Conservation (phyloP, 2,113 vertebrate genomes). For the Passer domesticus region DNA sequence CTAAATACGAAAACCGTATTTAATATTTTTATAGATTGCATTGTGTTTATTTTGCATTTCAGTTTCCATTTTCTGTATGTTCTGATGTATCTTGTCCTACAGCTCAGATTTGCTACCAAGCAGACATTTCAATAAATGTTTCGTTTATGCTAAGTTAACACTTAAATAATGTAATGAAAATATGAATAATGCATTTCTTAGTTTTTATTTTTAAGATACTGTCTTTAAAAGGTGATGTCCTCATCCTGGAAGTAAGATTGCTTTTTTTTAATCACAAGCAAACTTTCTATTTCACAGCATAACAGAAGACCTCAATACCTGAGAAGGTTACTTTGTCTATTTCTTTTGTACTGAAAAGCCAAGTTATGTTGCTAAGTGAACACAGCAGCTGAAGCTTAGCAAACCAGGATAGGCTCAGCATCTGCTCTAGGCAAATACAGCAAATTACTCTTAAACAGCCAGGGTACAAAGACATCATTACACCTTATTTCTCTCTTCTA, state of each 20-base stretch:
- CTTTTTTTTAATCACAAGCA: not conserved
- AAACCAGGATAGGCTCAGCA: not conserved
- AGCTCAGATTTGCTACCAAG: not conserved
- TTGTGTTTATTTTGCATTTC: not conserved
- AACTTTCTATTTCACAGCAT: not conserved
- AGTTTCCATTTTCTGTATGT: not conserved
- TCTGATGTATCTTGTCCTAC: not conserved
- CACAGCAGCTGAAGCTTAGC: not conserved
- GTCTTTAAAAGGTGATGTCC: not conserved
- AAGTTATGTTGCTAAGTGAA: not conserved
- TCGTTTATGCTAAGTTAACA: not conserved
- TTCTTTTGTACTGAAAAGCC: not conserved
- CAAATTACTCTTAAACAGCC: not conserved
- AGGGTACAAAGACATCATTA: not conserved
- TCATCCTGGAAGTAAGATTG: not conserved
- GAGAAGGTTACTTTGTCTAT: not conserved
- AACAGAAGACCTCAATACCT: not conserved
- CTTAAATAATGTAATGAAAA: not conserved
- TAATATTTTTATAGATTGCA: not conserved
- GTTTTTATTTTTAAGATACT: not conserved
- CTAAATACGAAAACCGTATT: not conserved
- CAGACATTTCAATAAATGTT: not conserved
- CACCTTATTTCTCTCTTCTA: not conserved
- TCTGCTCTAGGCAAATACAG: not conserved
- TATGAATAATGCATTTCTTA: not conserved